Conservation (phyloP, 1,140 invertebrate genomes). For the Drosophila kurseongensis region DNA sequence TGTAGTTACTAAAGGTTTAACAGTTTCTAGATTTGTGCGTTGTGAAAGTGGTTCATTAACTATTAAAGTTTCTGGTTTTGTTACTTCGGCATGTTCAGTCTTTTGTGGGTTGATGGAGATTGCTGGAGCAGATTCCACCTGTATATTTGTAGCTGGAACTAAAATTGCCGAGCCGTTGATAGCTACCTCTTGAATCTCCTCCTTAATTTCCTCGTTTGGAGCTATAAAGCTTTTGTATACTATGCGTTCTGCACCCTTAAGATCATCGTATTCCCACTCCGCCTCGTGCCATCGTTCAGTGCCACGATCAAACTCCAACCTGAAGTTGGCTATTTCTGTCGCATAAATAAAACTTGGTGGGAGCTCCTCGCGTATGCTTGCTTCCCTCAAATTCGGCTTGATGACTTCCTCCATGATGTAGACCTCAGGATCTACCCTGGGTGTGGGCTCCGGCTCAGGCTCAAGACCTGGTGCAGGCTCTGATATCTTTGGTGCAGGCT, state of each 20-base stretch:
- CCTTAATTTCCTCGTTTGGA: constrained; percentile 31
- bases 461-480: constrained; percentile 7
- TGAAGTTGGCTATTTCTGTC: constrained; percentile 76
- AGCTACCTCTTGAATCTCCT: background rate
- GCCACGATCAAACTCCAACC: constrained; percentile 68
- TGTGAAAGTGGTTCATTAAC: background rate
- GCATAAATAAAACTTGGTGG: constrained; percentile 68
- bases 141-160: background rate
- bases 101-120: background rate
- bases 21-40: background rate
- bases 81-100: constrained; percentile 7
- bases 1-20: background rate
- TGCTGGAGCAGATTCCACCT: background rate
- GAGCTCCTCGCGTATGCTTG: constrained; percentile 64
- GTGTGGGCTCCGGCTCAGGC: constrained; percentile 7
- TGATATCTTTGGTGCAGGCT: background rate
- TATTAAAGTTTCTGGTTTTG: background rate
- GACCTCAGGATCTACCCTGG: constrained; percentile 51
- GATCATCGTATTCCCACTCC: constrained; percentile 53
- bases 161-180: background rate
- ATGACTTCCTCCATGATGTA: constrained; percentile 79
- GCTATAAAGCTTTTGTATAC: constrained; percentile 67
- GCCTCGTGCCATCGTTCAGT: constrained; percentile 54
- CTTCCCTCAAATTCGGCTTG: constrained; percentile 66
- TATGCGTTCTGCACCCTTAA: constrained; percentile 50